Evolutionary conservation across 2,113 vertebrate genomes (phyloP).

Genomic region (Oryzias curvinotus): DNA sequence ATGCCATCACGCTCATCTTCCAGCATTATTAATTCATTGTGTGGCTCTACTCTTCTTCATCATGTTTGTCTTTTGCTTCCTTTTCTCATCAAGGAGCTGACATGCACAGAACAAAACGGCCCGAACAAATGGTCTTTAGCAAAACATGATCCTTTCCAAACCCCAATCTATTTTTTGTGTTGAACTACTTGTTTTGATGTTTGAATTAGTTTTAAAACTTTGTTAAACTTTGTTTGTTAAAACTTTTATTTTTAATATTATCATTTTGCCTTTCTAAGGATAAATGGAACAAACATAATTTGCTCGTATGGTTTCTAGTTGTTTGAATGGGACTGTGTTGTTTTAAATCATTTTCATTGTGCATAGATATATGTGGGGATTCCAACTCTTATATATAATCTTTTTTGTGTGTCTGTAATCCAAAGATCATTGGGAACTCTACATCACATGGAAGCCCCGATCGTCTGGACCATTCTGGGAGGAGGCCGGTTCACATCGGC

Average conservation of each 20-base stretch:
- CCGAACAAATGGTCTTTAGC: conserved; percentile 85
- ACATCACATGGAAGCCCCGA: conserved; percentile 81
- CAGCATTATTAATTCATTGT: no score
- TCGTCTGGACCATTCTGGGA: conserved; percentile 81
- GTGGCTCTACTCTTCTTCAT: background rate
- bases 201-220: conserved; percentile 37
- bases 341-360: conserved; percentile 17
- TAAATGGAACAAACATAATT: conserved; percentile 69
- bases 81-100: conserved; percentile 61
- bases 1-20: no score
- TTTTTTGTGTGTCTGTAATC: conserved; percentile 64
- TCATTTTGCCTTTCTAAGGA: conserved; percentile 66
- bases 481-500: conserved; percentile 80
- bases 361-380: background rate
- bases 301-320: conserved; percentile 67
- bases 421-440: conserved; percentile 92
- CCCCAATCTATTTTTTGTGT: conserved; percentile 66
- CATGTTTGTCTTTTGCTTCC: conserved; percentile 24
- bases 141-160: conserved; percentile 68
- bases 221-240: no score
- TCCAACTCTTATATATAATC: conserved; percentile 34
- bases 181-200: conserved; percentile 62
- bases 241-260: conserved; percentile 48
- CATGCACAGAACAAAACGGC: conserved; percentile 80
- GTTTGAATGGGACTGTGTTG: conserved; percentile 56